Base-by-base conservation (phyloP, 1,140 invertebrate genomes). In the Drosophila pseudoobscura region DNA sequence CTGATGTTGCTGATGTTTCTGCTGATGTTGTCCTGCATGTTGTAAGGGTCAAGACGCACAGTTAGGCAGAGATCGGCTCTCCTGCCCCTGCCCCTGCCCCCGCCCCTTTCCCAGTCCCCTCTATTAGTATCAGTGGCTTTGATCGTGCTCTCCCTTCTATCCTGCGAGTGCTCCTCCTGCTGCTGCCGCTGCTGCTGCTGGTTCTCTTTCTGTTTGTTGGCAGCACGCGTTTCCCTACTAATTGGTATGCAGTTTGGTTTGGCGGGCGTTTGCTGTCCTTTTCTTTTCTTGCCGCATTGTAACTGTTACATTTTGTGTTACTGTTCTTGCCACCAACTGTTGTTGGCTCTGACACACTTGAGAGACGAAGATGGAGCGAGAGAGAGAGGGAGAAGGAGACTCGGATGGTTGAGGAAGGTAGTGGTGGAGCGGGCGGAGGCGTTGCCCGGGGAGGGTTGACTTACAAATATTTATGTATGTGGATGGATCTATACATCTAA, bases 171-270 rank as follows among this genome's bases (percentile, higher is more conserved):
- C 47, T 77, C 50, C 26, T 70, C 47, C 17, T 56, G 61, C 59
- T 60, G 45, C 55, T 62, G 52, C 47, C 74, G 51, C 56, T 60
- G 46, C 62, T 49, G 39, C 50, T 80, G 57, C 41, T 83, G 65
- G 46, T 75, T 62, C 70, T 74, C 68, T 61, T 11, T 39, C 35
- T 39, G 11, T 39, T 39, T 75, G 83, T 71, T 74, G 56, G 76
- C 82, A 89, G 84, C 84, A 89, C 84, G 84, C 84, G 84, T 89
- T 89, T 71, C 75, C 74, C 84, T 78, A 89, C 84, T 89, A 89
- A 89, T 89, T 89, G 84, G 84, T 89, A 84, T 88, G 79, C 79
- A 84, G 84, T 78, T 83, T 64, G 75, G 66, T 80, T 89, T 84
- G 76, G 84, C 84, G 84, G 83, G 78, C 69, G 65, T 58, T 55